Evolutionary conservation across 2,888 invertebrate genomes (phyloP), one percentile per base, ranked within the genome.

Genomic region (Sphaeridia pumilis): DNA sequence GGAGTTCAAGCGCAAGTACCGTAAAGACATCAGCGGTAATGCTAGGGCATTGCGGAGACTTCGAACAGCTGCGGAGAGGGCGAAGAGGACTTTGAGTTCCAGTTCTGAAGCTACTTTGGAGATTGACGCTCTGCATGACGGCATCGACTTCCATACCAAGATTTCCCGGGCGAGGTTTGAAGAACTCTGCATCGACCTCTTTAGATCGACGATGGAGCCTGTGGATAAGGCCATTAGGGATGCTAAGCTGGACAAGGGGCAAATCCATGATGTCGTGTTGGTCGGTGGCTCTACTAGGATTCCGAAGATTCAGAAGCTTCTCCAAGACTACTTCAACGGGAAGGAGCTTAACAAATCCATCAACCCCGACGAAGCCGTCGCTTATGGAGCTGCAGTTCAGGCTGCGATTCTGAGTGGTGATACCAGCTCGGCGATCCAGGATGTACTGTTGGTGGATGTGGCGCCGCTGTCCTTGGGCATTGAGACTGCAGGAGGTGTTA

Each of bases 341-440:
- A 31, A 31, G 31, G 31, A 31, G 31, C 31, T 31, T 14, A 31
- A 31, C 14, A 90, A 93, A 70, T 87, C 85, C 27, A 94, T 95
- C 75, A 93, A 95, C 71, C 94, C 94, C 14, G 74, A 31, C 14
- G 31, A 31, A 31, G 95, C 94, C 66, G 94, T 95, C 10, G 95
- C 94, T 2, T 94, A 93, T 68, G 93, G 93, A 60, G 93, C 93
- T 38, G 93, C 94, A 58, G 90, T 94, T 1, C 94, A 94, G 73
- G 95, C 93, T 47, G 94, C 94, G 63, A 94, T 94, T 68, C 75
- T 97, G 67, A 84, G 84, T 69, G 90, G 90, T 22, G 87, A 77
- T 65, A 51, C 36, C 21, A 45, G 45, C 28, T 12, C 22, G 4
- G 57, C 50, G 42, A 84, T 87, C 62, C 83, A 84, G 68, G 87